Base-by-base conservation (phyloP, 2,113 vertebrate species). In the Aspidoscelis tigris region DNA sequence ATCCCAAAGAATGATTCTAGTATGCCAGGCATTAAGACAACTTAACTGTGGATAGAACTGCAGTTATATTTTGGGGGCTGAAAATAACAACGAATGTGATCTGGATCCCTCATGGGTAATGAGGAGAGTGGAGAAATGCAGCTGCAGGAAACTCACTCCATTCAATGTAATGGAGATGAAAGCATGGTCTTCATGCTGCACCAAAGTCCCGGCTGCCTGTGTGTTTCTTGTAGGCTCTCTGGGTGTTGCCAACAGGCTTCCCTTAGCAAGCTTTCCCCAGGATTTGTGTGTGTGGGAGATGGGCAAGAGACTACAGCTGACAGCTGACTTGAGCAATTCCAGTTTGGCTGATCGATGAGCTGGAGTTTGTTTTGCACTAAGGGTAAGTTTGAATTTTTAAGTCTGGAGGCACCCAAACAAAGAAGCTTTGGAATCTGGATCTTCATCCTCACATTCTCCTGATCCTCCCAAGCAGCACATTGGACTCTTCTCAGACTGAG, bases 91-190 rank as follows among this genome's bases (percentile, higher is more conserved):
- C 72, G 65, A 53, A 41, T 33, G 50, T 69, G 22, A 12, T 7
- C 12, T 16, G 22, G 65, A 39, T 65, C 43, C 21, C 5, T 41
- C 7, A 0, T 0, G 1, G 44, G 10, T 50, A 1, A 1, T 24
- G n/a, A 7, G 66, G 7, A 7, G 2, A 10, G 80, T 16, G 8
- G 0, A 80, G 4, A 61, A 87, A 71, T 44, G 4, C 5, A 20
- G 11, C 18, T 11, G 33, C 69, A 81, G 41, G 44, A 14, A 69
- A 69, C 41, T 61, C 26, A 21, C 12, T n/a, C 33, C 44, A 7
- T 20, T 2, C 41, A n/a, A 21, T 58, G 12, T 20, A 44, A 55
- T n/a, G 22, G 24, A 70, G 53, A 44, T 70, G 44, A 78, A 50
- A n/a, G 1, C 53, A n/a, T 2, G 24, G 20, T 55, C 26, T 22